Conservation (phyloP, 2,888 invertebrate species). For the Microctonus hyperodae region DNA sequence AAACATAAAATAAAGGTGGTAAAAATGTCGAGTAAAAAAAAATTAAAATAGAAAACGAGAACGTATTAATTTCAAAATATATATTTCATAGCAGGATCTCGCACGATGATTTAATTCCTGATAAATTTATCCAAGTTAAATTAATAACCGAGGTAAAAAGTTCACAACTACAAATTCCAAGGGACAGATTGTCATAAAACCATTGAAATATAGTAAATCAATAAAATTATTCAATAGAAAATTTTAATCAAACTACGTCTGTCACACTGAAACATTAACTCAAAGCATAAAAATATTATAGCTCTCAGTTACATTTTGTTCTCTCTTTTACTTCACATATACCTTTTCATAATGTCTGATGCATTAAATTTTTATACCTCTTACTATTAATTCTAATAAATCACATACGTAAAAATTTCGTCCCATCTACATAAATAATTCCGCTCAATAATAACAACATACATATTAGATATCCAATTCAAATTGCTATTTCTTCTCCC, state of each 20-base stretch:
- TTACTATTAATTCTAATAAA: background rate
- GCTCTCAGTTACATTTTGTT: background rate
- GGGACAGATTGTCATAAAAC: background rate
- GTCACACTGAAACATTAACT: background rate
- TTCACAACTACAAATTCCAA: background rate
- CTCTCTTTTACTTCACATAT: background rate
- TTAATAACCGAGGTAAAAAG: too few species aligned
- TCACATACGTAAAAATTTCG: background rate
- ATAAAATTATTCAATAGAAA: background rate
- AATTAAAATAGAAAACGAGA: background rate
- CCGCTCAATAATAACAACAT: too few species aligned
- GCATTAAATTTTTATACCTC: background rate
- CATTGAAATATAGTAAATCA: background rate
- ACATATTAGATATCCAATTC: too few species aligned
- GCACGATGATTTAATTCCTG: background rate
- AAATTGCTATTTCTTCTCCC: too few species aligned
- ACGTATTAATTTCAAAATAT: too few species aligned
- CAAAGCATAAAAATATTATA: background rate
- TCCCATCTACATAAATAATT: too few species aligned
- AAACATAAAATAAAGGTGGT: background rate
- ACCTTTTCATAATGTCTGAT: background rate
- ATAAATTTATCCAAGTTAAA: background rate
- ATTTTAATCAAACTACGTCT: background rate
- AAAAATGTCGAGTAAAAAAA: background rate
- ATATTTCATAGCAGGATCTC: too few species aligned